A percentile compares a stretch with the other conserved stretches of the same genome.
phyloP scores from a whole-genome alignment of 1,140 invertebrate species.

The Lanistes nyassanus region DNA sequence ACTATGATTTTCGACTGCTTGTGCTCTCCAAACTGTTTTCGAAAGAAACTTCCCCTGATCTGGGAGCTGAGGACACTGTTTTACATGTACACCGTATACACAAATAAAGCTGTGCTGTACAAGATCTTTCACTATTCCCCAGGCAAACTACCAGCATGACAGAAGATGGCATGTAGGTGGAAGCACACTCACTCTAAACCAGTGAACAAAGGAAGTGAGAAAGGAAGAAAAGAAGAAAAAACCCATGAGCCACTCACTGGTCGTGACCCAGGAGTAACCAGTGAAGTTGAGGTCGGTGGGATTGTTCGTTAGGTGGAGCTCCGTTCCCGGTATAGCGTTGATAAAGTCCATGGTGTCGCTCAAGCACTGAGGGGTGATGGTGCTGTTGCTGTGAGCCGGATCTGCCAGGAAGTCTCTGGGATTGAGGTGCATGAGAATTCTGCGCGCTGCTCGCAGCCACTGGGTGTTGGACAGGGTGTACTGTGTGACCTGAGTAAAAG shows the following conservation, averaged over 20 bases:
- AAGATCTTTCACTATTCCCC: neutral
- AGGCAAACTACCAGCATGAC: neutral
- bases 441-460: slow-evolving; percentile 2
- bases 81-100: neutral
- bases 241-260: slow-evolving; percentile 29
- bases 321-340: slow-evolving; percentile 28
- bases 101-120: neutral
- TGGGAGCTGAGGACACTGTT: neutral
- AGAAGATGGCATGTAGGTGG: neutral
- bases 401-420: slow-evolving; percentile 24
- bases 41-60: neutral
- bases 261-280: slow-evolving; percentile 27
- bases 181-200: neutral
- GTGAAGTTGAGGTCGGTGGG: slow-evolving; percentile 11
- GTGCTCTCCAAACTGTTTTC: too few relatives aligned
- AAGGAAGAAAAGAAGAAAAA: neutral
- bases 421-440: slow-evolving; percentile 21
- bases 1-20: too few relatives aligned
- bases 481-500: slow-evolving; percentile 3
- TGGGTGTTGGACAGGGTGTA: neutral
- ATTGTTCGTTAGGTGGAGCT: neutral
- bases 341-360: slow-evolving; percentile 37
- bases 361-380: slow-evolving; percentile 31
- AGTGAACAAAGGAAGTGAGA: neutral
- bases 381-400: neutral